Evolutionary conservation across 2,797 vertebrate genomes (phyloP).

Genomic region (Cynodonichthys magdalenae): DNA sequence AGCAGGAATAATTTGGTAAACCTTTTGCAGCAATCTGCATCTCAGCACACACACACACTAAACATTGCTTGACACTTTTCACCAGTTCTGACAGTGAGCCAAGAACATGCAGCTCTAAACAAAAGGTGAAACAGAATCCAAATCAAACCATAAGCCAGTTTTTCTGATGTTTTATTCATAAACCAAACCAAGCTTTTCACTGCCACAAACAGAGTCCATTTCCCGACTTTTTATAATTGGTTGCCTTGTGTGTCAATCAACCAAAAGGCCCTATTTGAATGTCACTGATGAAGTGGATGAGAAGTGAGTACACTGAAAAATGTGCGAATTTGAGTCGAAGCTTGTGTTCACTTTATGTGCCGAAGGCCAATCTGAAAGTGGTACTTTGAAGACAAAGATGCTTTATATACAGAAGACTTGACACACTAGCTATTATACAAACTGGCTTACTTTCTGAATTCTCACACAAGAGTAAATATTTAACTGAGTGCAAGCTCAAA

Average conservation of each 20-base stretch:
- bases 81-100: conserved; percentile 51
- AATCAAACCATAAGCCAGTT: conserved; percentile 57
- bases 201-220: conserved; percentile 47
- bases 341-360: conserved; percentile 3
- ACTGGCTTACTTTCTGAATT: conserved; percentile 15
- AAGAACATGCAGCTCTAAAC: conserved; percentile 53
- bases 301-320: conserved; percentile 6
- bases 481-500: conserved; percentile 2
- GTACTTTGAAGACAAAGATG: conserved; percentile 12
- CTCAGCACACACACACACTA: conserved; percentile 11
- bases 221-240: conserved; percentile 64
- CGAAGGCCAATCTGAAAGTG: conserved; percentile 19
- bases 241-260: conserved; percentile 69
- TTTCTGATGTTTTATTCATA: conserved; percentile 70
- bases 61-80: conserved; percentile 48
- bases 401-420: conserved; percentile 15
- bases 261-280: conserved; percentile 31
- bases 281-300: conserved; percentile 35
- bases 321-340: background rate
- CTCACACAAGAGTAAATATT: conserved; percentile 14
- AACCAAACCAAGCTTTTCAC: conserved; percentile 29
- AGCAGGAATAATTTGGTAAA: conserved; percentile 7
- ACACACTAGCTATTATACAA: conserved; percentile 4
- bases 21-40: conserved; percentile 20
- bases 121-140: conserved; percentile 57